Conservation (phyloP, 2,888 invertebrate species). For the Melanotus villosus region DNA sequence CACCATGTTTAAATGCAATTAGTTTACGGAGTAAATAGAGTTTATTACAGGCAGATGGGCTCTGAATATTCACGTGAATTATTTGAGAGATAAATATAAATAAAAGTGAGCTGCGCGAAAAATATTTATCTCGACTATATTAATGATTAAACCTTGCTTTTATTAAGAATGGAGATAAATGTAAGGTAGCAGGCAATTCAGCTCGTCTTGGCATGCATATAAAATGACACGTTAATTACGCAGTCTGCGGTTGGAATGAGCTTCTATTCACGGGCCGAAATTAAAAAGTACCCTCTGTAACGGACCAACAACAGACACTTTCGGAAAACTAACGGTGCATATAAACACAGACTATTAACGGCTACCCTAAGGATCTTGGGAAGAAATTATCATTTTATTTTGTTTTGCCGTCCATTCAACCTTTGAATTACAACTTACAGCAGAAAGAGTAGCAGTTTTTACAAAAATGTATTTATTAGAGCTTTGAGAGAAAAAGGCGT, state of each 20-base stretch:
- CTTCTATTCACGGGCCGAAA: conserved; percentile 31
- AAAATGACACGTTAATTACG: conserved; percentile 39
- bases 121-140: not conserved
- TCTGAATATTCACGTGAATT: too few relatives aligned
- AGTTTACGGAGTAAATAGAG: too few relatives aligned
- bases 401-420: too few relatives aligned
- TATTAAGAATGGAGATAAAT: conserved; percentile 12
- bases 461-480: too few relatives aligned
- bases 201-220: conserved; percentile 34
- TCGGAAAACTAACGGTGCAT: not conserved
- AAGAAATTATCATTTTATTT: not conserved
- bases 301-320: not conserved
- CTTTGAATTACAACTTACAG: too few relatives aligned
- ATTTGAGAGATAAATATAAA: too few relatives aligned
- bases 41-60: too few relatives aligned
- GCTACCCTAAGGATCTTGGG: not conserved
- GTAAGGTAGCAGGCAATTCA: conserved; percentile 17
- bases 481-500: too few relatives aligned
- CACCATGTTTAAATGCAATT: too few relatives aligned
- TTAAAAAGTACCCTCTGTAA: conserved; percentile 22
- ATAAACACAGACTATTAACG: not conserved
- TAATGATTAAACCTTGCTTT: conserved; percentile 6
- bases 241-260: conserved; percentile 17
- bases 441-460: too few relatives aligned
- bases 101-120: not conserved